These are phyloP conservation scores for Anguilla obscura DNA, from an alignment of 2,797 vertebrate species.

Conservation along the genomic window DNA sequence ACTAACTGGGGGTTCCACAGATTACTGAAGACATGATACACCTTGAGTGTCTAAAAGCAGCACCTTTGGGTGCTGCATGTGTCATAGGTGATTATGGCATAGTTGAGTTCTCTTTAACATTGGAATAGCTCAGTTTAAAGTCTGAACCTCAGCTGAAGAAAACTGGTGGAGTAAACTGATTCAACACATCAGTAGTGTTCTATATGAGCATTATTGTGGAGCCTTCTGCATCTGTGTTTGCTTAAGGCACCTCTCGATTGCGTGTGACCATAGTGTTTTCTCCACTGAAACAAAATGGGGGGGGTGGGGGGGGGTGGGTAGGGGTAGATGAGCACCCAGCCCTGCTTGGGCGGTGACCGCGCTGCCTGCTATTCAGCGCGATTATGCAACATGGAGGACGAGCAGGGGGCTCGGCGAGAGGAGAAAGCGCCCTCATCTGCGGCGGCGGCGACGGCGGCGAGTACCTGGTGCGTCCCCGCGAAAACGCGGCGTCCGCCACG, in stretches of 20 bases:
- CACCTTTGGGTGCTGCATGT: not conserved
- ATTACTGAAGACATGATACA: not conserved
- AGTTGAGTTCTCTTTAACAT: not conserved
- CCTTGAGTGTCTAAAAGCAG: not conserved
- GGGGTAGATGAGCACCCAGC: constrained; percentile 68
- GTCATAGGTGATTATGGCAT: not conserved
- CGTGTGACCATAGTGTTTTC: constrained; percentile 29
- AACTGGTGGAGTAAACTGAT: not conserved
- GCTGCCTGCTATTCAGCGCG: constrained; percentile 17
- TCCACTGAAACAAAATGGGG: constrained; percentile 46
- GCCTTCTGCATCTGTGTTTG: not conserved
- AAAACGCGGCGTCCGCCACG: constrained; percentile 67
- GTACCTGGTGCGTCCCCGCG: constrained; percentile 86
- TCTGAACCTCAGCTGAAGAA: not conserved
- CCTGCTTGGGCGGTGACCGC: constrained; percentile 40
- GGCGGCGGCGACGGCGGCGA: constrained; percentile 49
- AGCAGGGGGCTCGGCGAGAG: constrained; percentile 6
- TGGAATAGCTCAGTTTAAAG: not conserved
- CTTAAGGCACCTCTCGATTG: constrained; percentile 47
- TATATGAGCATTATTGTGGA: not conserved
- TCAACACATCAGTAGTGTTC: not conserved
- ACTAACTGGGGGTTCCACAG: not conserved
- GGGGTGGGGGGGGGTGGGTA: constrained; percentile 64
- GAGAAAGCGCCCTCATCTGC: constrained; percentile 44
- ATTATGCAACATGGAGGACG: constrained; percentile 26